Conservation (phyloP, 2,888 invertebrate genomes). For the Ischnura elegans region DNA sequence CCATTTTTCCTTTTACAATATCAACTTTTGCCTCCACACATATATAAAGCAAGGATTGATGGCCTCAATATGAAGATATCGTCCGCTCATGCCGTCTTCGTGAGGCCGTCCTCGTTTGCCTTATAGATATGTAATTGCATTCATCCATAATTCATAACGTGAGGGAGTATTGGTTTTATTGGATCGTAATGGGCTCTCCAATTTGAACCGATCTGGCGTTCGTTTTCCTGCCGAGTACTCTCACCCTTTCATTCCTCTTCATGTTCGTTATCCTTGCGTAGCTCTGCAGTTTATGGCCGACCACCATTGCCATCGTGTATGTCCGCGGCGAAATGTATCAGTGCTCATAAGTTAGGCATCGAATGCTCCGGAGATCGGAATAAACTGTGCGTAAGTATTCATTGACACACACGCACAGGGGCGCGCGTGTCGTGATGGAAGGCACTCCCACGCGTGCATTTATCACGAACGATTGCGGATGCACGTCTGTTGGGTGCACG, state of each 20-base stretch:
- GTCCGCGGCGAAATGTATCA: neutral
- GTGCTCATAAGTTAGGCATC: neutral
- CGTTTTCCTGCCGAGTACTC: neutral
- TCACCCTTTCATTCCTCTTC: neutral
- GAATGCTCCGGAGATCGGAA: neutral
- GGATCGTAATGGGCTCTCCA: too few species aligned
- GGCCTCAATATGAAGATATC: too few species aligned
- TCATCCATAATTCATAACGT: too few species aligned
- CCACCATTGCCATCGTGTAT: neutral
- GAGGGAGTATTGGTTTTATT: too few species aligned
- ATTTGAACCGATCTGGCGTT: neutral
- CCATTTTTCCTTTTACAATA: too few species aligned
- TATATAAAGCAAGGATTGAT: too few species aligned
- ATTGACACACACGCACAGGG: neutral
- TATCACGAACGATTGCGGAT: slow-evolving; percentile 51
- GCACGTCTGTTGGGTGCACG: neutral
- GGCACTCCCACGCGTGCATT: neutral
- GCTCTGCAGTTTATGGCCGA: neutral
- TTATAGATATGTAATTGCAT: too few species aligned
- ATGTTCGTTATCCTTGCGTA: neutral
- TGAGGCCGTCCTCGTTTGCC: too few species aligned
- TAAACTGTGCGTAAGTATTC: neutral
- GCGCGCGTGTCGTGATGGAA: neutral
- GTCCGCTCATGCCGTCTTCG: too few species aligned
- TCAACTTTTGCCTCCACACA: too few species aligned